Percentiles rank a stretch among this genome's conserved stretches.
Evolutionary conservation across 1,140 invertebrate species (phyloP).

Genomic region (Ceratosolen solmsi): DNA sequence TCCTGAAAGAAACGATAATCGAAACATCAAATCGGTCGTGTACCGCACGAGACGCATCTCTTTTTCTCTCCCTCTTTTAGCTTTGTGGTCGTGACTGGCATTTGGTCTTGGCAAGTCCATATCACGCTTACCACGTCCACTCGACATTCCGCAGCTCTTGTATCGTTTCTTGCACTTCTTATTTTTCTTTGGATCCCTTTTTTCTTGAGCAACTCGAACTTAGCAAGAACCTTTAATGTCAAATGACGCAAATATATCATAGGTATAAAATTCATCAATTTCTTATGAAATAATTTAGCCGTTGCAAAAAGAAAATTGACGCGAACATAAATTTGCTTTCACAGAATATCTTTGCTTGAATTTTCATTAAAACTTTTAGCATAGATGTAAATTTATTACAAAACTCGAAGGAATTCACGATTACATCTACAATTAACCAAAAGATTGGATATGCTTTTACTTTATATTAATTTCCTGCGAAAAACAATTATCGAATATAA

Average conservation of each 20-base stretch:
- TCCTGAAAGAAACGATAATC: conserved; percentile 52
- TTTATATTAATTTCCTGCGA: background rate
- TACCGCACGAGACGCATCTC: conserved; percentile 43
- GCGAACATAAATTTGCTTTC: background rate
- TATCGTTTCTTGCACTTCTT: conserved; percentile 54
- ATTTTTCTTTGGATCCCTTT: conserved; percentile 2
- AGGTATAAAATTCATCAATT: background rate
- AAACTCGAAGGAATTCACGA: background rate
- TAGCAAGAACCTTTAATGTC: conserved; percentile 4
- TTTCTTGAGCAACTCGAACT: background rate
- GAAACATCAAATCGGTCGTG: conserved; percentile 53
- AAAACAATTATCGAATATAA: background rate
- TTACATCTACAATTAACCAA: background rate
- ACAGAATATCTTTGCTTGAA: background rate
- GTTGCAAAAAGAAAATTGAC: background rate
- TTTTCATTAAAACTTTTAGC: background rate
- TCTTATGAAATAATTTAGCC: background rate
- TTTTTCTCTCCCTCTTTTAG: conserved; percentile 11
- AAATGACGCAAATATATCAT: background rate
- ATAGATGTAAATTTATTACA: background rate
- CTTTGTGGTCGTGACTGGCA: conserved; percentile 58
- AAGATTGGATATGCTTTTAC: background rate
- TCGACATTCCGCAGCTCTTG: conserved; percentile 38
- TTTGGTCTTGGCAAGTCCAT: conserved; percentile 56
- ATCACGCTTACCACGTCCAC: conserved; percentile 34